These are phyloP conservation scores for Thunnus maccoyii DNA, from an alignment of 2,113 vertebrate species.

Conservation along the genomic window DNA sequence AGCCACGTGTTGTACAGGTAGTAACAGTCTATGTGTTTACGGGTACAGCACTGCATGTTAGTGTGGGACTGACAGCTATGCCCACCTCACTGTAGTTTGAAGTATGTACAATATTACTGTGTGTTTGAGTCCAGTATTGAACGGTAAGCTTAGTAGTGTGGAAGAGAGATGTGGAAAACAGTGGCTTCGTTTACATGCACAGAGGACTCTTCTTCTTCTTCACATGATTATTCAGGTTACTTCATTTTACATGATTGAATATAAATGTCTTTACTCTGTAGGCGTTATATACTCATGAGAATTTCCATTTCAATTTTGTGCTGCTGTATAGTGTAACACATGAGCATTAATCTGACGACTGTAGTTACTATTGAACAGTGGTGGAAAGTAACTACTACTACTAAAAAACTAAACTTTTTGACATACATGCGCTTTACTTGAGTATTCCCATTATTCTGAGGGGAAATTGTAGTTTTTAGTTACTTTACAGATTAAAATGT, in stretches of 20 bases:
- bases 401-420: no score
- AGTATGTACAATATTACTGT: constrained; percentile 52
- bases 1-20: constrained; percentile 46
- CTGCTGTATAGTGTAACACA: neutral
- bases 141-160: constrained; percentile 25
- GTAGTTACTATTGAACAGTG: neutral
- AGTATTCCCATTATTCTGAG: no score
- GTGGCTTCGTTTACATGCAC: constrained; percentile 67
- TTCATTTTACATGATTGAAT: neutral
- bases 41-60: constrained; percentile 47
- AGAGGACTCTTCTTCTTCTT: constrained; percentile 43
- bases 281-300: neutral
- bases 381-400: no score
- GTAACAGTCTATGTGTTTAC: constrained; percentile 66
- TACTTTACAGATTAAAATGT: no score
- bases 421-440: no score
- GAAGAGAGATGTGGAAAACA: constrained; percentile 21
- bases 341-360: neutral
- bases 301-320: neutral
- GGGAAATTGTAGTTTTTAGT: no score
- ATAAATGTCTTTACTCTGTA: neutral
- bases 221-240: neutral
- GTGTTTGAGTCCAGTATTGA: constrained; percentile 36
- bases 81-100: constrained; percentile 36
- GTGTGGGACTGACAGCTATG: constrained; percentile 43